Evolutionary conservation across 2,113 vertebrate genomes (phyloP).

Genomic region (Pteruthius melanotis): DNA sequence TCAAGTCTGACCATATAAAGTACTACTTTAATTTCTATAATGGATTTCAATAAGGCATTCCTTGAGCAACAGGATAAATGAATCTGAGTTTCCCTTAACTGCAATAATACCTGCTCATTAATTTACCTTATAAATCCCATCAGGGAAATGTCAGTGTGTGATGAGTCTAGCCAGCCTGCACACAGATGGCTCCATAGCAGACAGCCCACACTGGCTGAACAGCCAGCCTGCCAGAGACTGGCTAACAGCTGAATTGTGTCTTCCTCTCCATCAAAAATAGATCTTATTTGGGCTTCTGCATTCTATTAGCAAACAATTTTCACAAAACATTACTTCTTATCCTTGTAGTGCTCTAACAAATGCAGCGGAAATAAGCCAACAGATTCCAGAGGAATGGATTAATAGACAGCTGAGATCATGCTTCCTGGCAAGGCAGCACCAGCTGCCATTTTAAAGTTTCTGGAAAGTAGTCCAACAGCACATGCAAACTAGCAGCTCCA

Average conservation of each 20-base stretch:
- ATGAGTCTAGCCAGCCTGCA: background rate
- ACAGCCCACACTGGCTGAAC: background rate
- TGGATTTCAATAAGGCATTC: background rate
- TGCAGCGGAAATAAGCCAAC: background rate
- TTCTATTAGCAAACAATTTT: slow-evolving; percentile 26
- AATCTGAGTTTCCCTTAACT: background rate
- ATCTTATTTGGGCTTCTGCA: slow-evolving; percentile 26
- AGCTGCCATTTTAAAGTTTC: background rate
- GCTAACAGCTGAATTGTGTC: slow-evolving; percentile 25
- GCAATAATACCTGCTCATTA: background rate
- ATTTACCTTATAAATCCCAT: background rate
- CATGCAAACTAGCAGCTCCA: background rate
- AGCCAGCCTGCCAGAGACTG: background rate
- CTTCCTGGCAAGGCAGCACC: background rate
- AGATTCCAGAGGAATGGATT: background rate
- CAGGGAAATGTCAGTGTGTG: background rate
- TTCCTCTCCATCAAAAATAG: slow-evolving; percentile 21
- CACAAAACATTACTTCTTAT: slow-evolving; percentile 18
- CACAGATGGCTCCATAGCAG: background rate
- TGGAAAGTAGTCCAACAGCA: background rate
- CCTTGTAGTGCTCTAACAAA: background rate
- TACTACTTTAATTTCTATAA: background rate
- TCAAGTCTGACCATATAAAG: background rate
- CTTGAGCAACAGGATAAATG: background rate
- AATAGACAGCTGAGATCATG: background rate